Base-by-base conservation (phyloP, 1,140 invertebrate genomes). In the Calephelis nemesis region DNA sequence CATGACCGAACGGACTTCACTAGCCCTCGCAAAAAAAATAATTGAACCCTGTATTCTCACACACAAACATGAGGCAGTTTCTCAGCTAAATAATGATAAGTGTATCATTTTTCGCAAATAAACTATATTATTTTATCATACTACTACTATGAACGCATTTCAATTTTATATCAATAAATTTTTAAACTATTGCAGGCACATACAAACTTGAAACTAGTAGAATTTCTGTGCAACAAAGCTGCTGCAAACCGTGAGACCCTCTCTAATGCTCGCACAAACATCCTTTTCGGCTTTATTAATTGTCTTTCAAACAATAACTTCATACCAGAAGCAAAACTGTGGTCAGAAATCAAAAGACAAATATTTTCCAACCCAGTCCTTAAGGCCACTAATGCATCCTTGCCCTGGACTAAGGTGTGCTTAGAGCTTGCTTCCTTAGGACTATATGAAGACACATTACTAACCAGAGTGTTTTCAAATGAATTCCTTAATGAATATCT, bases 281-380 rank as follows among this genome's bases (percentile, higher is more conserved):
- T 79, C 7, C 78, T 93, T 11, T 90, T 93, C 70, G 84, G 87
- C 42, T 90, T 94, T 69, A 82, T 93, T 65, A 91, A 89, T 68
- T 92, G 85, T 48, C 79, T 94, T 30, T 83, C 92, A 11, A 90
- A 92, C 73, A 93, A 93, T 42, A 93, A 94, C 83, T 95, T 93
- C 75, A 93, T 92, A 60, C 94, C 95, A 3, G 63, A 83, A 13
- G 73, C 92, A 4, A 63, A 82, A 10, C 81, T 92, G 74, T 95
- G 94, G 94, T 74, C 85, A 3, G 74, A 68, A 45, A 78, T 95
- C 45, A 78, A 82, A 71, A 67, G 69, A 65, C 66, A 90, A 83
- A 82, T 93, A 78, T 74, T 90, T 7, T 47, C 83, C 40, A 88
- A 91, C 73, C 71, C 83, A 47, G 76, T 87, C 7, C 73, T 91